phyloP scores from a whole-genome alignment of 2,797 vertebrate species.

The Eulemur rubriventer region DNA sequence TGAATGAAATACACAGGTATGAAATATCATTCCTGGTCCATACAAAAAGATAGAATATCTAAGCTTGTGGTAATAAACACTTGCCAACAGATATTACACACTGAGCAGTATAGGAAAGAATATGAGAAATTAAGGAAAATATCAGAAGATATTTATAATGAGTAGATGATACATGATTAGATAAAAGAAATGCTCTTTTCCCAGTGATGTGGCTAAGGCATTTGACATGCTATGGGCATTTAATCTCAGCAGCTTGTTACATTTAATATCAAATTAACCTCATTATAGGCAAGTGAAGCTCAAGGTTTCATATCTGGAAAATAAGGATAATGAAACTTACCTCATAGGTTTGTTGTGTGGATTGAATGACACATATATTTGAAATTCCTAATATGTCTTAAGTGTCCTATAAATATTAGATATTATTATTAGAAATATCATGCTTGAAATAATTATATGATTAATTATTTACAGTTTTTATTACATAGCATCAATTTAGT shows the following conservation, averaged over 20 bases:
- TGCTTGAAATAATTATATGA: not conserved
- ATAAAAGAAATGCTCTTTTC: not conserved
- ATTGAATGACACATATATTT: not conserved
- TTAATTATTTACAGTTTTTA: not conserved
- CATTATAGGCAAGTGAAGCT: not conserved
- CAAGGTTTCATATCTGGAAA: not conserved
- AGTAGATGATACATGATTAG: not conserved
- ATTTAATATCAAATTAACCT: not conserved
- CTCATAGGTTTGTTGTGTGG: not conserved
- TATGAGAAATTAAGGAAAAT: not conserved
- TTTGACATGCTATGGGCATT: not conserved
- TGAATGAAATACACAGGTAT: not conserved
- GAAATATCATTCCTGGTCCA: not conserved
- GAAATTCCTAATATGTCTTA: not conserved
- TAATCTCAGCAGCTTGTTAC: not conserved
- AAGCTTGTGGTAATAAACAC: not conserved
- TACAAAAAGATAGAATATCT: not conserved
- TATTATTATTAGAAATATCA: not conserved
- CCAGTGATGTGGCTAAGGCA: not conserved
- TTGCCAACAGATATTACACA: not conserved
- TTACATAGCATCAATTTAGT: not conserved
- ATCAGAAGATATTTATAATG: not conserved
- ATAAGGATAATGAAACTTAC: not conserved
- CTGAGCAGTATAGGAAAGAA: not conserved
- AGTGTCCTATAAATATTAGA: not conserved